Percentiles rank a stretch among this genome's conserved stretches.
Evolutionary conservation across 2,888 invertebrate genomes (phyloP).

Genomic region (Esperia sulphurella): DNA sequence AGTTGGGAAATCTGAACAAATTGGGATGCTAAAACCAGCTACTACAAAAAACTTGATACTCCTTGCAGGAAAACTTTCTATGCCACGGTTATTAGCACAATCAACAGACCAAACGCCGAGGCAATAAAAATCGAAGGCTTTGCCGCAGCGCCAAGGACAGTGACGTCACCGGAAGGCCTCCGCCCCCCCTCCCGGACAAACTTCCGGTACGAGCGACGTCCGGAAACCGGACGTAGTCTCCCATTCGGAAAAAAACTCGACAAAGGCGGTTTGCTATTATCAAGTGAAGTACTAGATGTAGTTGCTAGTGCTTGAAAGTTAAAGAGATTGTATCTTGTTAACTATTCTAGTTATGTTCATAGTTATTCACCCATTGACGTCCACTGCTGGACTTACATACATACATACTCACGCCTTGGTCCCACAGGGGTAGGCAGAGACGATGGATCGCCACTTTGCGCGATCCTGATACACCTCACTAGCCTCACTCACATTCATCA

Average conservation of each 20-base stretch:
- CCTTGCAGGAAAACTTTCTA: not conserved
- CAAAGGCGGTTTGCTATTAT: constrained; percentile 13
- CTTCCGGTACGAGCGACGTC: constrained; percentile 47
- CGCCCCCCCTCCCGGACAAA: constrained; percentile 44
- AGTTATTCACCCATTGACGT: no score
- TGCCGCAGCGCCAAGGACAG: constrained; percentile 30
- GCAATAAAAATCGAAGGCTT: constrained; percentile 34
- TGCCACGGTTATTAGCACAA: constrained; percentile 5
- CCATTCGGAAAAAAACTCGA: constrained; percentile 61
- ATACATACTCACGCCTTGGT: no score
- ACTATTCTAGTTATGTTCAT: not conserved
- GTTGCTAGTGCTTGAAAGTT: not conserved
- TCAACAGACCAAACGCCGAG: constrained; percentile 4
- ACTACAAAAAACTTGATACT: no score
- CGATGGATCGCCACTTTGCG: no score
- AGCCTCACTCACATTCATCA: no score
- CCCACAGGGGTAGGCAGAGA: no score
- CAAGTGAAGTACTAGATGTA: constrained; percentile 3
- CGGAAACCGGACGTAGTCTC: constrained; percentile 62
- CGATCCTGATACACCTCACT: no score
- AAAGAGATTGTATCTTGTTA: not conserved
- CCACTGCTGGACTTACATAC: no score
- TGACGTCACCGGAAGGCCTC: constrained; percentile 39
- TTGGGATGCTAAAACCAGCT: no score
- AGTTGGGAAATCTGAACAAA: no score